Percentiles rank a stretch among this genome's conserved stretches.
These are phyloP conservation scores for Hestina assimilis DNA, from an alignment of 1,140 invertebrate species.

Conservation along the genomic window DNA sequence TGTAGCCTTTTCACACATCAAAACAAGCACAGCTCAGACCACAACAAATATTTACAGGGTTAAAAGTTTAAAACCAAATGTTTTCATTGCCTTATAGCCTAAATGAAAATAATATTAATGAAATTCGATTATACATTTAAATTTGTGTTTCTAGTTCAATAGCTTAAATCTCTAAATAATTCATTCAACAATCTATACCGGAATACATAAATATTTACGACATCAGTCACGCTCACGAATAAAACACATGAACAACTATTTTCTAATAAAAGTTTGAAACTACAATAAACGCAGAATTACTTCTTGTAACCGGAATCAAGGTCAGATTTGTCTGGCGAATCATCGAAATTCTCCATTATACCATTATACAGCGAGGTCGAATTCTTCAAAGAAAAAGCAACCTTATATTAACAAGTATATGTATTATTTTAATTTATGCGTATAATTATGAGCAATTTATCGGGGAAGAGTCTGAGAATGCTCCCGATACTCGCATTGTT, in stretches of 20 bases:
- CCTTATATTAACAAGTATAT: background rate
- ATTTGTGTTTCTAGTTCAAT: slow-evolving; percentile 12
- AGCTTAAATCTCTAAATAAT: too few species aligned
- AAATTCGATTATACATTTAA: background rate
- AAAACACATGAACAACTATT: background rate
- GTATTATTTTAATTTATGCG: slow-evolving; percentile 7
- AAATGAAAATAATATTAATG: background rate
- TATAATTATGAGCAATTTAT: slow-evolving; percentile 20
- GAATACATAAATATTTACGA: slow-evolving; percentile 7
- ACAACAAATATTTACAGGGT: too few species aligned
- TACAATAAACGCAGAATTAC: slow-evolving; percentile 33
- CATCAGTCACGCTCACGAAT: slow-evolving; percentile 6
- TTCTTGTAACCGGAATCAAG: slow-evolving; percentile 43
- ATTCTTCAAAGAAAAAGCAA: slow-evolving; percentile 9
- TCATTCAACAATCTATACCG: background rate
- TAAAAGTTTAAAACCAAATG: too few species aligned
- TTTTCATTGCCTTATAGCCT: background rate
- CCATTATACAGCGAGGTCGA: background rate
- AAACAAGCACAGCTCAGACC: too few species aligned
- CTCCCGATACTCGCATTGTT: slow-evolving; percentile 63
- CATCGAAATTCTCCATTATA: slow-evolving; percentile 34
- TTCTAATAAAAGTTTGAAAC: slow-evolving; percentile 55
- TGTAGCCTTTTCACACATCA: too few species aligned
- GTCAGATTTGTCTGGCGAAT: slow-evolving; percentile 59
- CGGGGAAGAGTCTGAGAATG: slow-evolving; percentile 56